Evolutionary conservation across 2,888 invertebrate species (phyloP).

Genomic region (Tinea trinotella): DNA sequence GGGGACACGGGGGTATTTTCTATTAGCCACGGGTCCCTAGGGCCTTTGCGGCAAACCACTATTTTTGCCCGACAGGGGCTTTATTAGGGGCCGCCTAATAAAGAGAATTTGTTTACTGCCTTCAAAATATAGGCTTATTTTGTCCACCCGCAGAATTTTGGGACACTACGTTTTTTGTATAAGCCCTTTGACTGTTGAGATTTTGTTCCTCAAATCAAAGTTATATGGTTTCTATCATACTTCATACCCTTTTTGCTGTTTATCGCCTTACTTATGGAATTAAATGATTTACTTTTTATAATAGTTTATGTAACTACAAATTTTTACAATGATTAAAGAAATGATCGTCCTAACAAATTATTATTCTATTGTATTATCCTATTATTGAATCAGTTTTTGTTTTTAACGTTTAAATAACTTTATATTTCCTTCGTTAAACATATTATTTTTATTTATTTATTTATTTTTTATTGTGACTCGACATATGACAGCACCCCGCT

Average conservation of each 20-base stretch:
- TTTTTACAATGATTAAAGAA: too few species aligned
- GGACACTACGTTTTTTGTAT: slow-evolving; percentile 4
- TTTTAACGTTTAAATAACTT: too few species aligned
- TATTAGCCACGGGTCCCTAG: slow-evolving; percentile 30
- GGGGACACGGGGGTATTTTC: slow-evolving; percentile 22
- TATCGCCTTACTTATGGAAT: too few species aligned
- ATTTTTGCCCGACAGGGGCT: slow-evolving; percentile 44
- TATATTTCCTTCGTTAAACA: too few species aligned
- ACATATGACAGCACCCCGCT: too few species aligned
- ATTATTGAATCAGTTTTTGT: too few species aligned
- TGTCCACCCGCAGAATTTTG: background rate
- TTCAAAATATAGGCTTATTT: slow-evolving; percentile 18
- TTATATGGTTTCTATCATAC: background rate
- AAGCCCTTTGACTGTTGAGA: slow-evolving; percentile 7
- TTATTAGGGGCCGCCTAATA: slow-evolving; percentile 47
- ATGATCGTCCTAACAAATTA: too few species aligned
- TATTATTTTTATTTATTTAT: too few species aligned
- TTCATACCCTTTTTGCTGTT: background rate
- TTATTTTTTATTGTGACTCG: too few species aligned
- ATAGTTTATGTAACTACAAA: too few species aligned
- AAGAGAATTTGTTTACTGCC: slow-evolving; percentile 43
- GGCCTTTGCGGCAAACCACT: slow-evolving; percentile 43
- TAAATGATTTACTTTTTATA: too few species aligned
- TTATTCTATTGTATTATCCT: too few species aligned
- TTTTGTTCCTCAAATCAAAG: background rate